Evolutionary conservation across 2,113 vertebrate genomes (phyloP).

Genomic region (Pyrgilauda ruficollis): DNA sequence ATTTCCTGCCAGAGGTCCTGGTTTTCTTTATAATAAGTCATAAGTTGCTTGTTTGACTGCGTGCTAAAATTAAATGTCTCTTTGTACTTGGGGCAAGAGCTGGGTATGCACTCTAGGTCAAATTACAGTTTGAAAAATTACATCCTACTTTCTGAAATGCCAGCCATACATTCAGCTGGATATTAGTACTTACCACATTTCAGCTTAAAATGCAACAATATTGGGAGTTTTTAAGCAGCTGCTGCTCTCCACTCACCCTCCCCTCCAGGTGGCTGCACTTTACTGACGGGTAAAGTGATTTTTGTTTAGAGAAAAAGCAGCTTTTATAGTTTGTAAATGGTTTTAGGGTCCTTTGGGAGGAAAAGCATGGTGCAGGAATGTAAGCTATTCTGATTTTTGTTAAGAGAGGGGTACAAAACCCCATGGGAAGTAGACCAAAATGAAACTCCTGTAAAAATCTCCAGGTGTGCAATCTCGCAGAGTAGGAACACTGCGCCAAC

Average conservation of each 20-base stretch:
- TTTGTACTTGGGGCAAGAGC: slow-evolving; percentile 4
- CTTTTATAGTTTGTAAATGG: slow-evolving; percentile 61
- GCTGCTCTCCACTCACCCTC: not conserved
- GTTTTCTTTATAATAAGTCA: slow-evolving; percentile 30
- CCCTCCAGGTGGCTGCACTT: slow-evolving; percentile 47
- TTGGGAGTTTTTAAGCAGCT: not conserved
- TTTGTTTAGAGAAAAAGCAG: slow-evolving; percentile 61
- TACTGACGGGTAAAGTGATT: slow-evolving; percentile 50
- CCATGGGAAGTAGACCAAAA: slow-evolving; percentile 26
- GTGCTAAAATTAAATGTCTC: slow-evolving; percentile 20
- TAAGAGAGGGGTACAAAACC: not conserved
- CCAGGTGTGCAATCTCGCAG: not conserved
- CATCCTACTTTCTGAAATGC: slow-evolving; percentile 21
- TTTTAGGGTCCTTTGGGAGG: slow-evolving; percentile 45
- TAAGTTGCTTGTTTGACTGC: not conserved
- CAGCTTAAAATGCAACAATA: slow-evolving; percentile 7
- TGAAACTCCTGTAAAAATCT: slow-evolving; percentile 30
- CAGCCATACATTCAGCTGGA: not conserved
- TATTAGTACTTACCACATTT: not conserved
- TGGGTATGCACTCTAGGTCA: not conserved
- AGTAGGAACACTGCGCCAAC: not conserved
- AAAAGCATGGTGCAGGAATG: slow-evolving; percentile 45
- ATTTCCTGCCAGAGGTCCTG: slow-evolving; percentile 28
- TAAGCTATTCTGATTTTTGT: slow-evolving; percentile 41
- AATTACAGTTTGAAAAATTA: slow-evolving; percentile 44